Base-by-base conservation (phyloP, 2,888 invertebrate genomes). In the Coelogynopora nodosa region DNA sequence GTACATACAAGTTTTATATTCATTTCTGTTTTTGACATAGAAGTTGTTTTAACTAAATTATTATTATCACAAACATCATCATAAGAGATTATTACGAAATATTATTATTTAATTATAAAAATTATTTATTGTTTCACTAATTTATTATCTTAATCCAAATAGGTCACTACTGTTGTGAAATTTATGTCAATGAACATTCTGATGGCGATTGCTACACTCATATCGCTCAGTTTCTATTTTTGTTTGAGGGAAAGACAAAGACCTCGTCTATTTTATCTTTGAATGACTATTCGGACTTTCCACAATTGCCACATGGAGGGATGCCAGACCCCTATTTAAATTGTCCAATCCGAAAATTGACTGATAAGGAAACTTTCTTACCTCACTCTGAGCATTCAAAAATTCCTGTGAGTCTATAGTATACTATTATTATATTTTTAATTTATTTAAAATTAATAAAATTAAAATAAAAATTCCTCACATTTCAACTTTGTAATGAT, bases 181-280 rank as follows among this genome's bases (percentile, higher is more conserved):
- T 86, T 26, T 86, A 87, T 67, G 80, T 86, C 0, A 87, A 86
- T 81, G 86, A 86, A 74, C 86, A 49, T 1, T 28, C 49, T 0
- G 87, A 86, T 67, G 86, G 86, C 0, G 89, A 89, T 87, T 89
- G 89, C 29, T 89, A 88, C 88, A 89, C 89, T 0, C 89, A 89
- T 88, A 88, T 89, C 88, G 89, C 89, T 86, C 89, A 89, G 88
- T 89, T 89, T 88, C 88, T 89, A n/a, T 27, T 86, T 23, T 30
- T 83, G 27, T 86, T 82, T 28, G 74, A 23, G 2, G 23, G 23
- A 10, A 5, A 13, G 5, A 23, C 18, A 23, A 74, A 74, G 5
- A 74, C 2, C 5, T 74, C 74, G 5, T 13, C 2, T 23, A 13
- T 74, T 2, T 23, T 23, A 2, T n/a, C 5, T 23, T n/a, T 74